phyloP scores from a whole-genome alignment of 2,888 invertebrate species.

The Tenthredo mesomela region DNA sequence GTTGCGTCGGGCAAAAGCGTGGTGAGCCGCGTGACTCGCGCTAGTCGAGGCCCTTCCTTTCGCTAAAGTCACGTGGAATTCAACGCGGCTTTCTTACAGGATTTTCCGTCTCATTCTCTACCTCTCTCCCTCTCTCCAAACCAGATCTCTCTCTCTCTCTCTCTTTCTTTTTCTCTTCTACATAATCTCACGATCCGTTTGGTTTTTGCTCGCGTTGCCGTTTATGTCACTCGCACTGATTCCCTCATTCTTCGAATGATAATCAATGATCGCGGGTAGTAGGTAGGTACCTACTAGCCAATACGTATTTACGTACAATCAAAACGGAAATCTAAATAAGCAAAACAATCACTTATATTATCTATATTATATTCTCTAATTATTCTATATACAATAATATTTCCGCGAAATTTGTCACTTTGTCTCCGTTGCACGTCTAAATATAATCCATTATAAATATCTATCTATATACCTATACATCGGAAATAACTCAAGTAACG shows the following conservation, averaged over 20 bases:
- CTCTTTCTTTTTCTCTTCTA: not conserved
- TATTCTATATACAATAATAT: not conserved
- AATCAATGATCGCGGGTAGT: not conserved
- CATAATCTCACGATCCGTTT: constrained; percentile 9
- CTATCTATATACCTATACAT: not conserved
- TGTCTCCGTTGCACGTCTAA: not conserved
- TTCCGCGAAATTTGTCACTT: not conserved
- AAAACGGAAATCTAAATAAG: not conserved
- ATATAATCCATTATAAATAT: not conserved
- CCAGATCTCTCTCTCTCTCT: too few relatives aligned
- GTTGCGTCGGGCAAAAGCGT: constrained; percentile 65
- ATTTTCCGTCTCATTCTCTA: constrained; percentile 7
- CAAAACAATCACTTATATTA: not conserved
- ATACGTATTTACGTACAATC: not conserved
- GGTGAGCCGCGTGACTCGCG: constrained; percentile 74
- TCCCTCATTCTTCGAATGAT: not conserved
- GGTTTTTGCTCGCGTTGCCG: constrained; percentile 20
- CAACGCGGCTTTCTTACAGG: constrained; percentile 68
- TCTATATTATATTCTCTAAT: not conserved
- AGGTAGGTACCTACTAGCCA: not conserved
- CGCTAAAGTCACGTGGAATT: constrained; percentile 73
- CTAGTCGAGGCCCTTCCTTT: constrained; percentile 72
- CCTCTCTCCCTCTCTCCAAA: constrained; percentile 9
- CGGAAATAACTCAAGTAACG: not conserved
- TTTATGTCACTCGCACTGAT: not conserved